phyloP scores from a whole-genome alignment of 2,797 vertebrate species.

The Tarsius wallacei region DNA sequence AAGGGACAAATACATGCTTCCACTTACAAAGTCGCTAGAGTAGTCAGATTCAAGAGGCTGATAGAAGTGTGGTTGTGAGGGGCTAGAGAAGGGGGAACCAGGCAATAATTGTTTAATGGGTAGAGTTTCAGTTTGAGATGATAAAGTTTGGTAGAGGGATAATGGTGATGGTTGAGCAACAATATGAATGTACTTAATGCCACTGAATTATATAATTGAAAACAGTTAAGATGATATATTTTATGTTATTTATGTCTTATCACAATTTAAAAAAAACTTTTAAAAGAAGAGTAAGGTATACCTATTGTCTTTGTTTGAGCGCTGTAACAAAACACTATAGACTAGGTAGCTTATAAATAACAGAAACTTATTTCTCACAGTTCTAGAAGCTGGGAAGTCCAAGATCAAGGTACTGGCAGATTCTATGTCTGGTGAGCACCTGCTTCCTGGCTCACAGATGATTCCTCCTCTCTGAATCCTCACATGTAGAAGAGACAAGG shows the following conservation, averaged over 20 bases:
- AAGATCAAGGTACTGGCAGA: not conserved
- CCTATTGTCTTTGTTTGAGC: not conserved
- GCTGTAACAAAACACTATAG: not conserved
- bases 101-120: not conserved
- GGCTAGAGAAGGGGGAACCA: not conserved
- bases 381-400: not conserved
- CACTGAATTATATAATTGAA: not conserved
- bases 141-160: not conserved
- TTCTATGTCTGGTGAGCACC: not conserved
- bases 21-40: no score
- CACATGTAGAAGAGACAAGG: not conserved
- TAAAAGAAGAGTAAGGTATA: not conserved
- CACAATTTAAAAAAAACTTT: not conserved
- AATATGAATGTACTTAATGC: not conserved
- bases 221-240: not conserved
- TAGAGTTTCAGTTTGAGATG: not conserved
- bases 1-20: not conserved
- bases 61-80: no score
- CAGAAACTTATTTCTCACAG: not conserved
- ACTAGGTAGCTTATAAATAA: not conserved
- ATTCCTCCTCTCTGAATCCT: not conserved
- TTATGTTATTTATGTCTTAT: not conserved
- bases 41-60: not conserved
- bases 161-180: rapidly evolving
- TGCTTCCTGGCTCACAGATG: not conserved